Evolutionary conservation across 2,888 invertebrate genomes (phyloP).

Genomic region (Ommatoiulus sabulosus): DNA sequence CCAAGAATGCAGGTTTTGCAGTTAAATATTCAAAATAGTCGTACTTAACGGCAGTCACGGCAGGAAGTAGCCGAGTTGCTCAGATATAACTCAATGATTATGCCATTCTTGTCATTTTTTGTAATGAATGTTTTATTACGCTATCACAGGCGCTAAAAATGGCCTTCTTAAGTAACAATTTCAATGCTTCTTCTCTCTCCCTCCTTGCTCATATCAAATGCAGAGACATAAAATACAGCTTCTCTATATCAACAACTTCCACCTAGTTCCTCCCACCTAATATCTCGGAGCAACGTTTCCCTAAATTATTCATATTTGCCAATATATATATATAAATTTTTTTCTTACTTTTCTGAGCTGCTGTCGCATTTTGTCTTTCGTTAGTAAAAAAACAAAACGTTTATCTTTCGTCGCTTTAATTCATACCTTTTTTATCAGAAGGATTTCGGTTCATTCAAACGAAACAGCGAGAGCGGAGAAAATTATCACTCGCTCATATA

Average conservation of each 20-base stretch:
- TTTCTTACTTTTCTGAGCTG: not conserved
- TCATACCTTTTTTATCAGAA: conserved; percentile 16
- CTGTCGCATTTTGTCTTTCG: not conserved
- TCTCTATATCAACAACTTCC: not conserved
- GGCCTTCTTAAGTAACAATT: conserved; percentile 37
- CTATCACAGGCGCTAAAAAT: conserved; percentile 18
- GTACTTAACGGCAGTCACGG: not conserved
- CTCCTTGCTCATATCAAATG: not conserved
- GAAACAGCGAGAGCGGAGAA: not conserved
- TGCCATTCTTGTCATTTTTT: conserved; percentile 17
- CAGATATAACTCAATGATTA: conserved; percentile 19
- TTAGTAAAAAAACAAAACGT: not conserved
- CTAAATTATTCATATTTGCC: not conserved
- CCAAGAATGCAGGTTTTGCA: not conserved
- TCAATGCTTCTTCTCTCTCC: not conserved
- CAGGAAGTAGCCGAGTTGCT: not conserved
- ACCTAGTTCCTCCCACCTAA: not conserved
- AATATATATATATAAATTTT: not conserved
- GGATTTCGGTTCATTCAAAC: not conserved
- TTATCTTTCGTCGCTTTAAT: not conserved
- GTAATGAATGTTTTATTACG: conserved; percentile 37
- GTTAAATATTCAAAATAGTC: conserved; percentile 15
- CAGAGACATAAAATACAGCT: not conserved
- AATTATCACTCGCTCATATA: not conserved
- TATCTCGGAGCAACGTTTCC: not conserved